Base-by-base conservation (phyloP, 2,797 vertebrate species). In the Chelidonichthys spinosus region DNA sequence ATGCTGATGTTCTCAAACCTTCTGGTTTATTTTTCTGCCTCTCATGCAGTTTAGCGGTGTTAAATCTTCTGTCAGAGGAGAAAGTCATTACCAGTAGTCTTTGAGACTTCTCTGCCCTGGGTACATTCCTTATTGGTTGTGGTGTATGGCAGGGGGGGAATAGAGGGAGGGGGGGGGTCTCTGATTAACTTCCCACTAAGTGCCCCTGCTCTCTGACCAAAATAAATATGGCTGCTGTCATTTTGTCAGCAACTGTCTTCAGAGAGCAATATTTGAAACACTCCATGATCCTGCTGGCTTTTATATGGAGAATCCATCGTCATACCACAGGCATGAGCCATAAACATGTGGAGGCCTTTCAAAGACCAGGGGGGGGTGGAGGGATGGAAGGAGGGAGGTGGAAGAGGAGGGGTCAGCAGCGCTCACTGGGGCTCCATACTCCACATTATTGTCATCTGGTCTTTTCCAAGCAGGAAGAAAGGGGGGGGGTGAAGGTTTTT, bases 271-370 rank as follows among this genome's bases (percentile, higher is more conserved):
- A 93, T 94, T 92, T 92, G 91, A 95, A 94, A 93, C 93, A 94
- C 92, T 91, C 91, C 85, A 85, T 92, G 88, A 93, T 93, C 92
- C 92, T 81, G 82, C 85, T 88, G 86, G 91, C 90, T 93, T 93
- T 94, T 93, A 93, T 93, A 94, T 93, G 92, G 94, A 93, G 94
- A 93, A 94, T 93, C 93, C 91, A 93, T 94, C 92, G 92, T 95
- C 94, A 95, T 95, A 93, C 94, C 93, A 94, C 93, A 95, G 92
- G 94, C 93, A 94, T 94, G 94, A 94, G 88, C 89, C 91, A 93
- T 95, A 94, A 93, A 95, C 89, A 94, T 92, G 91, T 92, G 91
- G 92, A 95, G 91, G 92, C 87, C 87, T 90, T 93, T 93, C 91
- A 92, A 94, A 94, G 89, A 90, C 83, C 82, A 76, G 65, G 84